phyloP scores from a whole-genome alignment of 2,113 vertebrate species.

The Gallinago undulata region DNA sequence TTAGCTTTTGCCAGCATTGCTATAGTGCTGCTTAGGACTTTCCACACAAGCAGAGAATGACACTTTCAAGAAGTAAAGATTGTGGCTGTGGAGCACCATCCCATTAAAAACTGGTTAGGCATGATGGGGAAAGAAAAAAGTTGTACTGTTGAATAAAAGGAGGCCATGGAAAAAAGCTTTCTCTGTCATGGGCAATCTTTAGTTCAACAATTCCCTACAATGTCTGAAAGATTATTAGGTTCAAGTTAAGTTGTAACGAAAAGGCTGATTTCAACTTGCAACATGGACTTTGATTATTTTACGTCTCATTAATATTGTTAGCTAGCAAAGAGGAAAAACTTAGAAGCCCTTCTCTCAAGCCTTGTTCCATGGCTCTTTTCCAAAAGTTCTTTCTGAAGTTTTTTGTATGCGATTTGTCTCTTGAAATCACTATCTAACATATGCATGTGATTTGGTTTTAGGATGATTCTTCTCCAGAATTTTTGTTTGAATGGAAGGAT shows the following conservation, averaged over 20 bases:
- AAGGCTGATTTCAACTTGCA: neutral
- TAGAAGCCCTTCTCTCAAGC: neutral
- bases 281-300: neutral
- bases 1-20: neutral
- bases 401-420: neutral
- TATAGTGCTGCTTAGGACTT: neutral
- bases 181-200: neutral
- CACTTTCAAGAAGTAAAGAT: neutral
- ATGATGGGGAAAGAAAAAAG: neutral
- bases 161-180: neutral
- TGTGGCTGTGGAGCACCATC: neutral
- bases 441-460: constrained; percentile 58
- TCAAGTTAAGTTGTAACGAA: neutral
- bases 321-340: neutral
- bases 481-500: constrained; percentile 70
- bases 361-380: neutral
- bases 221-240: neutral
- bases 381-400: neutral
- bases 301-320: neutral
- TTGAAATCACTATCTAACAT: neutral
- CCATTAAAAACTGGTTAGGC: neutral
- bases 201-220: neutral
- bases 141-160: neutral
- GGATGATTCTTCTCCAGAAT: constrained; percentile 54
- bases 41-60: neutral